Conservation (phyloP, 2,888 invertebrate genomes). For the Hemaris fuciformis region DNA sequence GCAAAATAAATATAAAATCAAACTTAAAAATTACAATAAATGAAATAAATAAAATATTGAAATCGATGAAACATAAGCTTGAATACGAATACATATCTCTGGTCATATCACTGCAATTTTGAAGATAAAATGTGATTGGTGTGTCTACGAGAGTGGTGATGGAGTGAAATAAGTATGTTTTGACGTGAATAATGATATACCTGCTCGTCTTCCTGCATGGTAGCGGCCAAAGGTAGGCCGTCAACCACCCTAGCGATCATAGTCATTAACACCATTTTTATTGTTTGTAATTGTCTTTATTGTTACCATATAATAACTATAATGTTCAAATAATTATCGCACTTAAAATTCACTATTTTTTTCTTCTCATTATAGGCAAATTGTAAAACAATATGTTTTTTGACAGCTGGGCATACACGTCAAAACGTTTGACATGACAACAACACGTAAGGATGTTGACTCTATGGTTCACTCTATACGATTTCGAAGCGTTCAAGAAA, state of each 20-base stretch:
- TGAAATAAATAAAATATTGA: constrained; percentile 31
- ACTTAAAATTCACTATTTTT: constrained; percentile 48
- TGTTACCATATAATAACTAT: constrained; percentile 38
- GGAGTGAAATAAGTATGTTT: not conserved
- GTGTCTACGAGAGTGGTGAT: not conserved
- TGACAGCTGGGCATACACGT: constrained; percentile 66
- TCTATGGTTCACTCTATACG: constrained; percentile 30
- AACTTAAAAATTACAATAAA: constrained; percentile 37
- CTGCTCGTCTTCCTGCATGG: constrained; percentile 99
- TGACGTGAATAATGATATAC: constrained; percentile 72
- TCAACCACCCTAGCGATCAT: constrained; percentile 98
- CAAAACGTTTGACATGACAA: constrained; percentile 60
- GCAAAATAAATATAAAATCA: constrained; percentile 60
- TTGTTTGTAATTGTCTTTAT: constrained; percentile 38
- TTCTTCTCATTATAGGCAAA: constrained; percentile 64
- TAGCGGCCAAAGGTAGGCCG: constrained; percentile 96
- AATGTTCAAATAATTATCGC: constrained; percentile 30
- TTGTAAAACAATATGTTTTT: constrained; percentile 41
- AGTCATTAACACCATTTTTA: constrained; percentile 96
- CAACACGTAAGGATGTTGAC: constrained; percentile 62
- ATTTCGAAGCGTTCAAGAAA: not conserved
- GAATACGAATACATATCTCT: no score
- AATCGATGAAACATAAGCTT: not conserved
- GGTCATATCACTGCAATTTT: not conserved
- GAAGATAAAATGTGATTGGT: not conserved